Base-by-base conservation (phyloP, 2,113 vertebrate genomes). In the Ptilorrhoa leucosticta region DNA sequence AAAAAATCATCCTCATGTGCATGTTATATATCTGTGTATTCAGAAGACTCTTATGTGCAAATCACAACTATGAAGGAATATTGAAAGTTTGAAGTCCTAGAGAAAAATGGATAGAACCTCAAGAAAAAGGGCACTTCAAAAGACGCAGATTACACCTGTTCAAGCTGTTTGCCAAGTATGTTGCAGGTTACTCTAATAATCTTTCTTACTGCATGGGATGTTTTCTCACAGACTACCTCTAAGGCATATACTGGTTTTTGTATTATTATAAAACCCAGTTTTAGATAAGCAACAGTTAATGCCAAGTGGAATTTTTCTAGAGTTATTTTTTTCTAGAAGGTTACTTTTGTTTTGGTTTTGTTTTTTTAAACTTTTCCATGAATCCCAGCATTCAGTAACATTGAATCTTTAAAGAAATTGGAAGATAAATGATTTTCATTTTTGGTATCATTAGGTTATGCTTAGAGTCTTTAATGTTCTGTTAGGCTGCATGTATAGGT, bases 371-470 rank as follows among this genome's bases (percentile, higher is more conserved):
- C 90, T 97, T 96, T 96, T 93, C 42, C 53, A 48, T 86, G 79
- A 96, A 96, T 88, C 90, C 6, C 91, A 97, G 84, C 89, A 97
- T 96, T 96, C 84, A 95, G 83, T 93, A 95, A 94, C 84, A 87
- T 90, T 96, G 68, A 85, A 84, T 95, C 64, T 96, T 94, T 92
- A 84, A 90, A 97, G 77, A 97, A 97, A 96, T 51, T 94, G 80
- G 85, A 93, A 93, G 54, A 97, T 2, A 93, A 95, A 95, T 66
- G 0, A 94, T 44, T 84, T 68, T 54, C 3, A 75, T 78, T 89
- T 88, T 86, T 94, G 28, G n/a, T 51, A 87, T 48, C 31, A n/a
- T 88, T 70, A 89, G 23, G 56, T 81, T 84, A 92, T 45, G 58
- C 33, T 91, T n/a, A 83, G 42, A 86, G 21, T 70, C 53, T 87